Evolutionary conservation across 1,140 invertebrate species (phyloP), one percentile per base, ranked within the genome.

Genomic region (Spodoptera frugiperda): DNA sequence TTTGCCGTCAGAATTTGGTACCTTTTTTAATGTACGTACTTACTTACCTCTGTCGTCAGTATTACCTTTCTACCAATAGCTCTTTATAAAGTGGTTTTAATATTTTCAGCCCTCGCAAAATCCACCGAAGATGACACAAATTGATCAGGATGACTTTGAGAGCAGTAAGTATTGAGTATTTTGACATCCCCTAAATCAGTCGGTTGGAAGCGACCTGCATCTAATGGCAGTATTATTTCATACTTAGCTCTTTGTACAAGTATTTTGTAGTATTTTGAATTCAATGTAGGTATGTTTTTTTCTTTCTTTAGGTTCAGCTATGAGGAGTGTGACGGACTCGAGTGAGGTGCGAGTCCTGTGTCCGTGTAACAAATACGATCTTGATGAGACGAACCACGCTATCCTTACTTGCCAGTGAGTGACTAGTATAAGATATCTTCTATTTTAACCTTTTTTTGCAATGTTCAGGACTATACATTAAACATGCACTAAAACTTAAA

Each of bases 71-170:
- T 25, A 4, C 25, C 25, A 3, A 9, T 17, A 49, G 14, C 1
- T 49, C 19, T 19, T 49, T 51, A 15, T 2, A 25, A 15, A 8
- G 9, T 10, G 14, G 12, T 53, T 53, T 10, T 19, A 8, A 9
- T 10, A 10, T 53, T 86, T 84, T 9, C 75, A 89, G 88, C 82
- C 88, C 14, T 86, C 87, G 2, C 84, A 85, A 57, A 85, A 86
- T 51, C 61, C 79, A 39, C 86, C 86, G 1, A 48, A 73, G 39
- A 72, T 82, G 65, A 78, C 80, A 4, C 79, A 81, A 61, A 71
- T 78, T 30, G 79, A 81, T 8, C 30, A 44, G 3, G 77, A 81
- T 9, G 74, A 78, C 12, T 76, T 79, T 44, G 59, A 75, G 17
- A 70, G 49, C 65, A 53, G 65, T 70, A 53, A 53, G 65, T 70